Evolutionary conservation across 2,113 vertebrate genomes (phyloP).

Genomic region (Philantomba maxwellii): DNA sequence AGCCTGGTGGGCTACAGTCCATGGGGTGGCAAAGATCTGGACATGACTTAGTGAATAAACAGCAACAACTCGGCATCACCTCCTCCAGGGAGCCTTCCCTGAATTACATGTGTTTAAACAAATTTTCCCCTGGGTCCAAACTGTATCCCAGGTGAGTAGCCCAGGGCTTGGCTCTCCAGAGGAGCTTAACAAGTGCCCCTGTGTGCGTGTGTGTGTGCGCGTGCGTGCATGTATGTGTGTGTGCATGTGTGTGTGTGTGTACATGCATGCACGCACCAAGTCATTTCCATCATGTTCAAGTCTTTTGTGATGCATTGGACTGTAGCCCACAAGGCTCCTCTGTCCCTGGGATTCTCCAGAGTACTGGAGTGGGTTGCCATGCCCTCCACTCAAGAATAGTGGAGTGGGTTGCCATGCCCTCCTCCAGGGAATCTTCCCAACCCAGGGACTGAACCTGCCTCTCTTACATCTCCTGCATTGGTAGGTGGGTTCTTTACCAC

Average conservation of each 20-base stretch:
- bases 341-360: not conserved
- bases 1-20: not conserved
- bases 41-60: not conserved
- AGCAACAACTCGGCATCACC: not conserved
- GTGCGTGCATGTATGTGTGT: not conserved
- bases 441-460: not conserved
- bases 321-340: not conserved
- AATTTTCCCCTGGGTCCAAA: not conserved
- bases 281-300: not conserved
- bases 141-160: not conserved
- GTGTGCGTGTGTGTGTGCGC: fast-evolving
- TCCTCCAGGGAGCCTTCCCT: not conserved
- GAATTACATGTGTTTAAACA: not conserved
- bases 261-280: not conserved
- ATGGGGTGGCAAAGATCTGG: not conserved
- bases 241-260: not conserved
- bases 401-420: not conserved
- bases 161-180: not conserved
- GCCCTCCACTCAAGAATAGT: too few relatives aligned
- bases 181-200: not conserved
- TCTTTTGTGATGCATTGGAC: not conserved
- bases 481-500: not conserved
- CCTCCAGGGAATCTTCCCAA: not conserved
- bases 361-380: not conserved
- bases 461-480: not conserved